Percentiles rank a stretch among this genome's conserved stretches.
phyloP scores from a whole-genome alignment of 2,113 vertebrate species.

The Columba janthina region DNA sequence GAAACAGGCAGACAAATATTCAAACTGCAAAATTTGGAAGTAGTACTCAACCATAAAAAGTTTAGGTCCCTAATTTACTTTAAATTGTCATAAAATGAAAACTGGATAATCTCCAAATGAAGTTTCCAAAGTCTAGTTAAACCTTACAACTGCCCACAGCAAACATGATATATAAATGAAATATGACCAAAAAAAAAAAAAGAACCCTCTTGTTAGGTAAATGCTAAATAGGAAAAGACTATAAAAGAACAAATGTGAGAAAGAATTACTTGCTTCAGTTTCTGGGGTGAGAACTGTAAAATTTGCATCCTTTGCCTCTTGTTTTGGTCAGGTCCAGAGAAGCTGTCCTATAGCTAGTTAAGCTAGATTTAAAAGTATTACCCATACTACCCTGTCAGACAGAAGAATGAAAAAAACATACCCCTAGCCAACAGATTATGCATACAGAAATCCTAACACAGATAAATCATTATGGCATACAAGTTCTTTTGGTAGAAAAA shows the following conservation, averaged over 20 bases:
- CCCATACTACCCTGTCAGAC: neutral
- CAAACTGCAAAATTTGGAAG: neutral
- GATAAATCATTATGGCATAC: no score
- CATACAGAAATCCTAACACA: neutral
- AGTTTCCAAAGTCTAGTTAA: neutral
- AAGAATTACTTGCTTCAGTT: neutral
- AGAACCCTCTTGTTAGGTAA: neutral
- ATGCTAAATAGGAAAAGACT: neutral
- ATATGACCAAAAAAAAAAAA: neutral
- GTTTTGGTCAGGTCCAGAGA: neutral
- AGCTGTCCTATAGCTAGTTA: neutral
- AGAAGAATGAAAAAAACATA: neutral
- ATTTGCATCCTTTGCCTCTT: neutral
- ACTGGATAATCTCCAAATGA: neutral
- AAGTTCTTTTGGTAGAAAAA: no score
- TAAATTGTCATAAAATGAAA: neutral
- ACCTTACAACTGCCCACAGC: neutral
- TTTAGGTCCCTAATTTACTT: neutral
- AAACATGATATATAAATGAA: neutral
- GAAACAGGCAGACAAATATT: neutral
- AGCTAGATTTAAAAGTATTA: neutral
- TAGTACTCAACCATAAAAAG: neutral
- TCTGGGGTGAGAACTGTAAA: neutral
- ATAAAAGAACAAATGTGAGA: neutral
- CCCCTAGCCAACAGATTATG: neutral